phyloP scores from a whole-genome alignment of 2,888 invertebrate genomes.

The Troglohyphantes excavatus region DNA sequence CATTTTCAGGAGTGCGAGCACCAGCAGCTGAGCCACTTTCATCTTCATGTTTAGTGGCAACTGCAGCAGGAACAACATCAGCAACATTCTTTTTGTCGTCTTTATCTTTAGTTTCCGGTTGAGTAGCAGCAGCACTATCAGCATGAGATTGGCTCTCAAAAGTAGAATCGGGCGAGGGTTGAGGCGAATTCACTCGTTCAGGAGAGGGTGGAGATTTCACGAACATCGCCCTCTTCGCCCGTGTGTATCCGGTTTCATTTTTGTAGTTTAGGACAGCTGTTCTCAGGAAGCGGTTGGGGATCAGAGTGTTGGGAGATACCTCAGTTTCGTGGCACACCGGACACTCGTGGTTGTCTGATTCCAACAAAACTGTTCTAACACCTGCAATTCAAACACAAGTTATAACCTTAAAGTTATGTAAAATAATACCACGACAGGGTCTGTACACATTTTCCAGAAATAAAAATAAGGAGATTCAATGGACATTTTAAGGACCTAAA shows the following conservation, averaged over 20 bases:
- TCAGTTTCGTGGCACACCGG: slow-evolving; percentile 96
- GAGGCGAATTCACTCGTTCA: slow-evolving; percentile 47
- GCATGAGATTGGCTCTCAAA: slow-evolving; percentile 58
- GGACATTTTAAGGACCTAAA: background rate
- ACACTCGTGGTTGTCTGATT: slow-evolving; percentile 97
- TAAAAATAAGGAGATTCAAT: background rate
- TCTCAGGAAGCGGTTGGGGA: slow-evolving; percentile 94
- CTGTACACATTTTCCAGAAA: too few species aligned
- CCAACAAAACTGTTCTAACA: slow-evolving; percentile 92
- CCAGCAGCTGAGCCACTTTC: background rate
- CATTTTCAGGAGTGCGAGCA: background rate
- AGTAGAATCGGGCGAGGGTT: slow-evolving; percentile 73
- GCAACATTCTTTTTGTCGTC: slow-evolving; percentile 1
- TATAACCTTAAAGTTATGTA: too few species aligned
- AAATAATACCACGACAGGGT: too few species aligned
- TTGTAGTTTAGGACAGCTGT: slow-evolving; percentile 94
- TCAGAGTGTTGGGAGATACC: slow-evolving; percentile 94
- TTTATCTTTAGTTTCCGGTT: background rate
- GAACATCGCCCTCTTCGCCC: slow-evolving; percentile 78
- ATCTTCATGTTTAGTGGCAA: background rate
- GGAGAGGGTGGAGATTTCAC: slow-evolving; percentile 2
- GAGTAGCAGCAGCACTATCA: background rate
- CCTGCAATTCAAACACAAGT: slow-evolving; percentile 84
- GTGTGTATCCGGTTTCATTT: slow-evolving; percentile 94
- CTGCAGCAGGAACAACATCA: background rate